A percentile compares a stretch with the other conserved stretches of the same genome.
These are phyloP conservation scores for Cephus rjabovi DNA, from an alignment of 2,888 invertebrate species.

Conservation along the genomic window DNA sequence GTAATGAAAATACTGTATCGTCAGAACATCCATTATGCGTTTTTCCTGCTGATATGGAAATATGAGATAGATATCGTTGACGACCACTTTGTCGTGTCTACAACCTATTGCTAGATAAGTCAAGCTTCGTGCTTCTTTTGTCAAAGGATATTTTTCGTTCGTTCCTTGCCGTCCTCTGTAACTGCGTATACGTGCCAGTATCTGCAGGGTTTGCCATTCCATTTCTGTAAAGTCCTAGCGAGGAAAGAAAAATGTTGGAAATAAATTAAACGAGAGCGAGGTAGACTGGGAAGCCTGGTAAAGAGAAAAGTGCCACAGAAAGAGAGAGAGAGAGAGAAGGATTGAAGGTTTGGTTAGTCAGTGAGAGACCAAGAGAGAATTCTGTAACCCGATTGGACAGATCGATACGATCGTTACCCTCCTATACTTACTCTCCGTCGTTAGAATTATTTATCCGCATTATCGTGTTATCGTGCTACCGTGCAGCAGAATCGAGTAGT, in stretches of 20 bases:
- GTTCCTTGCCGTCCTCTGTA: not conserved
- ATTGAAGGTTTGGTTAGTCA: conserved; percentile 10
- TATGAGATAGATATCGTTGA: not conserved
- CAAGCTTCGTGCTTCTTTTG: not conserved
- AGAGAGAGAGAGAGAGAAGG: conserved; percentile 5
- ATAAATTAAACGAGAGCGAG: not conserved
- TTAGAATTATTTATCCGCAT: not conserved
- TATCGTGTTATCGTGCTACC: not conserved
- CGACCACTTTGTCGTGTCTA: not conserved
- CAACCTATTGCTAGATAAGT: not conserved
- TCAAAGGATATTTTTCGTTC: not conserved
- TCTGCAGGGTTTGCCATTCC: not conserved
- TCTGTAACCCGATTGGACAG: not conserved
- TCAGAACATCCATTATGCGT: not conserved
- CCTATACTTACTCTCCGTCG: not conserved
- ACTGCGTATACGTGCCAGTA: not conserved
- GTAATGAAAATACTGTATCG: not conserved
- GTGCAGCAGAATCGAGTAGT: not conserved
- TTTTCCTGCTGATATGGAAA: not conserved
- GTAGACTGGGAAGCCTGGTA: not conserved
- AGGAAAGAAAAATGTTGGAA: not conserved
- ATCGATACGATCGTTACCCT: not conserved
- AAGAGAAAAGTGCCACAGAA: not conserved
- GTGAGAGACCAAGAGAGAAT: not conserved
- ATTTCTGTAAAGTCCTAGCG: not conserved